These are phyloP conservation scores for Xiphophorus hellerii DNA, from an alignment of 2,113 vertebrate species.

Conservation along the genomic window DNA sequence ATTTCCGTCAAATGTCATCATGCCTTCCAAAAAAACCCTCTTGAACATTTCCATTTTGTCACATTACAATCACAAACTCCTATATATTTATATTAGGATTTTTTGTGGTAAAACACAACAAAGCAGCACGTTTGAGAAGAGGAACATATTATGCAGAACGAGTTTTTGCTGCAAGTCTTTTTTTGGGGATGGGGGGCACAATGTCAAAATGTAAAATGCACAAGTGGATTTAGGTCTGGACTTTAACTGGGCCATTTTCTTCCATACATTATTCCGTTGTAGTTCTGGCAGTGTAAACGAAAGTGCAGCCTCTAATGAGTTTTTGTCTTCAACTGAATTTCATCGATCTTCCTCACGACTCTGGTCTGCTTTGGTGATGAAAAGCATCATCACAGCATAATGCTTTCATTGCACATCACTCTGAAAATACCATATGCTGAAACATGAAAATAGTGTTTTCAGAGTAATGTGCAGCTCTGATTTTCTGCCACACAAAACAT, in stretches of 20 bases:
- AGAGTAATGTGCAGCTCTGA: no score
- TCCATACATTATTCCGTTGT: no score
- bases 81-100: neutral
- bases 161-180: neutral
- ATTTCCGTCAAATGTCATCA: neutral
- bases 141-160: no score
- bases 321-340: neutral
- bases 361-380: neutral
- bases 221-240: no score
- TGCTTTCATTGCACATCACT: neutral
- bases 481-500: no score
- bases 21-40: neutral
- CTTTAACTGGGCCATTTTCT: no score
- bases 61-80: neutral
- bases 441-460: no score
- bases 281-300: no score
- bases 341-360: neutral
- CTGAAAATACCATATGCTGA: no score
- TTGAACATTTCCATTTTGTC: neutral
- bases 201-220: neutral
- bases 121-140: neutral
- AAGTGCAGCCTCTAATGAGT: neutral
- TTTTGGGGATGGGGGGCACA: neutral
- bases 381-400: neutral
- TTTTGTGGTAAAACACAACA: neutral